Base-by-base conservation (phyloP, 2,797 vertebrate species). In the Myotis planiceps region DNA sequence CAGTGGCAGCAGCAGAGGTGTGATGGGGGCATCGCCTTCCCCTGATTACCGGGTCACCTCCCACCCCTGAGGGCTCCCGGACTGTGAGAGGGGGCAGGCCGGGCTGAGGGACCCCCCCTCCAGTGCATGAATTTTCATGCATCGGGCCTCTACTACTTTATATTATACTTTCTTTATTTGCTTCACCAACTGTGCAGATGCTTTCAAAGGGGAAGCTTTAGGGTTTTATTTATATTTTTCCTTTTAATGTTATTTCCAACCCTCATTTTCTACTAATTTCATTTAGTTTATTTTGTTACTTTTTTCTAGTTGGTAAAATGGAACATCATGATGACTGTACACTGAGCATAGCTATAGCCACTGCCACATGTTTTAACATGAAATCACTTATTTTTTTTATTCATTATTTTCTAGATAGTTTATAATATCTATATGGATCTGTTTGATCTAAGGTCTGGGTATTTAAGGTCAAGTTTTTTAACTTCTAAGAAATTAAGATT, bases 121-220 rank as follows among this genome's bases (percentile, higher is more conserved):
- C 39, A 42, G 39, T 10, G 39, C 39, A 42, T 42, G 39, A 42
- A 42, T 42, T 42, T 42, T 42, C 39, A 42, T 42, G 39, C 9
- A 42, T 9, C 39, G 39, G 39, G 39, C 39, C 39, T 42, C 39
- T 42, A 42, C 39, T 42, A 63, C 78, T 90, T 96, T 88, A 69
- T 76, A 65, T 89, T 84, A 51, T 55, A 65, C 14, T 79, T 51
- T 76, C 5, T 84, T 94, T 82, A 85, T 83, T 90, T 95, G 78
- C 32, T 84, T 90, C 45, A 71, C 25, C 66, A 76, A 94, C 76
- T 49, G 23, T 80, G 9, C 32, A 32, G 68, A 71, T 86, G 32
- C 39, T 81, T 95, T 83, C 72, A 87, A 94, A 93, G 53, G 29
- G 2, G 16, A 49, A 84, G 3, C 42, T 63, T 92, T 93, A 42